These are phyloP conservation scores for Betta splendens DNA, from an alignment of 2,797 vertebrate genomes.

Conservation along the genomic window DNA sequence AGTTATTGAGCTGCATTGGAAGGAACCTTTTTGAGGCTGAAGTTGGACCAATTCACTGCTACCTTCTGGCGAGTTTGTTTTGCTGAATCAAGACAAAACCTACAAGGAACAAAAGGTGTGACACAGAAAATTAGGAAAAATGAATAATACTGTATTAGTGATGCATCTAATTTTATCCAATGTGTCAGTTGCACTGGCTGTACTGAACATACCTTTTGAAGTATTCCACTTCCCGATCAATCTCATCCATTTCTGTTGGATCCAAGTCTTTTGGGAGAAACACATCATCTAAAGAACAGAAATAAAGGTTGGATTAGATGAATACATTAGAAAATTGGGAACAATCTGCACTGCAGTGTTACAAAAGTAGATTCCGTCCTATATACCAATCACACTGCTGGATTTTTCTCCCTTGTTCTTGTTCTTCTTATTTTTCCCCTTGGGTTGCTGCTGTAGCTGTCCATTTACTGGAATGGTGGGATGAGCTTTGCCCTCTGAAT, in stretches of 20 bases:
- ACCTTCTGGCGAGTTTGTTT: conserved; percentile 99
- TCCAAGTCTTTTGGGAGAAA: conserved; percentile 98
- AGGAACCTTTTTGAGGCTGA: conserved; percentile 98
- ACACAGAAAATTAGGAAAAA: conserved; percentile 2
- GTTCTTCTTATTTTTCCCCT: conserved; percentile 92
- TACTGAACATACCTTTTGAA: conserved; percentile 89
- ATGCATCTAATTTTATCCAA: not conserved
- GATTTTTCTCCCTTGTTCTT: conserved; percentile 93
- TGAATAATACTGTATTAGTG: not conserved
- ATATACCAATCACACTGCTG: conserved; percentile 85
- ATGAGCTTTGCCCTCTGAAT: conserved; percentile 71
- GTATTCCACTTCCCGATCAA: conserved; percentile 98
- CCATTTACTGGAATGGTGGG: conserved; percentile 67
- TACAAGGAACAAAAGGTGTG: conserved; percentile 62
- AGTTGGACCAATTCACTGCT: conserved; percentile 99
- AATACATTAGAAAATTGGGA: not conserved
- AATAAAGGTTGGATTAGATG: conserved; percentile 14
- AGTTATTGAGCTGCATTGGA: conserved; percentile 94
- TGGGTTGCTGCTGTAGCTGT: conserved; percentile 87
- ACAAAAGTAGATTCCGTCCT: conserved; percentile 6
- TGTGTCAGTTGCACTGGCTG: not conserved
- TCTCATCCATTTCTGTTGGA: conserved; percentile 96
- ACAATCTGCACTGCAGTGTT: not conserved
- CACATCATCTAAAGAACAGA: conserved; percentile 89
- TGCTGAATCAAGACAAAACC: conserved; percentile 98